phyloP scores from a whole-genome alignment of 2,113 vertebrate species.

The Myocastor coypus region DNA sequence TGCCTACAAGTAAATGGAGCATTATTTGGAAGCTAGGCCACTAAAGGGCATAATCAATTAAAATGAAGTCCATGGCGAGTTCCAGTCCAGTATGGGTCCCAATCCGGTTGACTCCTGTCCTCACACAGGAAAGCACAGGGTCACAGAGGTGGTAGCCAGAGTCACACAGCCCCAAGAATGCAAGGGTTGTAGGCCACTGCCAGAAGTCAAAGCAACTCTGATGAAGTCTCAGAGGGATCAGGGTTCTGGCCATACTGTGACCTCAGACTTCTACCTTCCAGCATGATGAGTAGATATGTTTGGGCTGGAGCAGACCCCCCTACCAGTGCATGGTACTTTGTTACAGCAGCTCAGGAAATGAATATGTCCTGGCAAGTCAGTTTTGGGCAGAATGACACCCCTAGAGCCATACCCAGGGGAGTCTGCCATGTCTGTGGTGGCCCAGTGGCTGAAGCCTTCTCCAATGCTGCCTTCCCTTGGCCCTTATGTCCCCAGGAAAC shows the following conservation, averaged over 20 bases:
- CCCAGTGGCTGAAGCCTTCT: too few species aligned
- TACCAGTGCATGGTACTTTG: accelerated
- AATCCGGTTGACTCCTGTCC: not conserved
- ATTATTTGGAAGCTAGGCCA: not conserved
- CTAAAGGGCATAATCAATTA: too few species aligned
- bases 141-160: too few species aligned
- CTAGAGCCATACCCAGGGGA: not conserved
- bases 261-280: not conserved
- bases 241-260: not conserved
- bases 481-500: not conserved
- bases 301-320: not conserved
- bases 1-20: not conserved
- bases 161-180: not conserved
- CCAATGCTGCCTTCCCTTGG: not conserved
- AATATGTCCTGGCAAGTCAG: not conserved
- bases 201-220: not conserved
- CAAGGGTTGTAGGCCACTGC: not conserved
- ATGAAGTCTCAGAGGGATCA: not conserved
- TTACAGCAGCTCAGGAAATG: not conserved
- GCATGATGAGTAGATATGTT: too few species aligned
- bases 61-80: accelerated
- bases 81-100: not conserved
- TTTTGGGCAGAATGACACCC: accelerated
- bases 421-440: accelerated
- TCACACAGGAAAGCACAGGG: not conserved